Evolutionary conservation across 2,113 vertebrate species (phyloP).

Genomic region (Perognathus longimembris): DNA sequence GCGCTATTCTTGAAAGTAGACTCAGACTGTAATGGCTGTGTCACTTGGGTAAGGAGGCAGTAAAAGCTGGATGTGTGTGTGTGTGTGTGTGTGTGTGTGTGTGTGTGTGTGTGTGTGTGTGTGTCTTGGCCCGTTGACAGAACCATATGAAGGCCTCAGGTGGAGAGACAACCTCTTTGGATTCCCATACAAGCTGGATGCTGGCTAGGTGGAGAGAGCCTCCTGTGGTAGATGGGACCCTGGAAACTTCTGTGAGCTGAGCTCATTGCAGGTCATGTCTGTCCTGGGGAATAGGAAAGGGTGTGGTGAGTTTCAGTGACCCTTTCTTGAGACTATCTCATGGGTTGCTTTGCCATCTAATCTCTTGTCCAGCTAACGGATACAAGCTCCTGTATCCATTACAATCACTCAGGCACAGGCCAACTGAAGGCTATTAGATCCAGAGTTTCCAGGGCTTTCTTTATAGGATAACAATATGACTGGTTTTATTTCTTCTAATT

Average conservation of each 20-base stretch:
- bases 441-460: neutral
- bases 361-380: neutral
- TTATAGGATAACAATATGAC: neutral
- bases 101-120: neutral
- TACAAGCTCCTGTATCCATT: neutral
- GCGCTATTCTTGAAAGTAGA: conserved; percentile 82
- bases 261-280: neutral
- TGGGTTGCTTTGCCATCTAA: neutral
- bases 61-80: neutral
- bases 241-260: neutral
- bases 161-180: neutral
- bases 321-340: neutral
- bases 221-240: neutral
- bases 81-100: too few relatives aligned
- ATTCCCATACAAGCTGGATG: neutral
- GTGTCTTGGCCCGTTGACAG: neutral
- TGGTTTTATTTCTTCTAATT: neutral
- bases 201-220: neutral
- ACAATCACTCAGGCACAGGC: neutral
- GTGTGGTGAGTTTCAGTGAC: neutral
- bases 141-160: neutral
- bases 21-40: conserved; percentile 76
- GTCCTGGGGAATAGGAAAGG: neutral
- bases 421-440: neutral
- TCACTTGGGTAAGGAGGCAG: conserved; percentile 80